Evolutionary conservation across 2,888 invertebrate species (phyloP), one percentile per base, ranked within the genome.

Genomic region (Volucella bombylans): DNA sequence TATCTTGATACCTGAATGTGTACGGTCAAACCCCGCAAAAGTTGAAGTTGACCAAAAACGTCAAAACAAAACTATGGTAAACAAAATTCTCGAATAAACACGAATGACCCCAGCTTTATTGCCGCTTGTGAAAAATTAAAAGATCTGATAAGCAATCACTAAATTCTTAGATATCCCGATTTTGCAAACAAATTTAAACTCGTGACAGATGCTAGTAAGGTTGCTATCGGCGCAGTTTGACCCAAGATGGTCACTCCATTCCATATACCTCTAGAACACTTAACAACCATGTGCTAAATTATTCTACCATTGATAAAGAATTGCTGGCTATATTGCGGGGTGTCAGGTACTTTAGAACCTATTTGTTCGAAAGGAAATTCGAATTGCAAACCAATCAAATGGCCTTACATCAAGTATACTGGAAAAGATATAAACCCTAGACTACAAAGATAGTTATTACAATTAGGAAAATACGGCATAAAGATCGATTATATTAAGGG

Each of bases 91-190:
- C 38, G 38, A 38, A 55, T 55, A 55, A 55, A 55, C 38, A 55
- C 23, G 38, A 55, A 55, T 55, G 39, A 55, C 55, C 55, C 55
- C 38, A n/a, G 31, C 39, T 55, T 55, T 55, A 55, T 55, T 38
- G 55, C 38, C 55, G 55, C 55, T 52, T 52, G 23, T 31, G 52
- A 52, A 11, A 52, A 52, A 23, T 23, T 52, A 23, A 52, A 52
- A 52, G 9, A 52, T 52, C 52, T 52, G 18, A 23, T 52, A 52
- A 23, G 12, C 23, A 52, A 23, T 23, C 52, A 52, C 10, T 23
- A 23, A 23, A 52, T 52, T 52, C 52, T 52, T 52, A 52, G 52
- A 52, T 11, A 52, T 10, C 52, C 23, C 31, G 52, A 52, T 6
- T 52, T 52, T 52, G 4, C 10, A 23, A 52, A 52, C 11, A 12